These are phyloP conservation scores for Drosophila ogumai DNA, from an alignment of 1,140 invertebrate genomes.

Conservation along the genomic window DNA sequence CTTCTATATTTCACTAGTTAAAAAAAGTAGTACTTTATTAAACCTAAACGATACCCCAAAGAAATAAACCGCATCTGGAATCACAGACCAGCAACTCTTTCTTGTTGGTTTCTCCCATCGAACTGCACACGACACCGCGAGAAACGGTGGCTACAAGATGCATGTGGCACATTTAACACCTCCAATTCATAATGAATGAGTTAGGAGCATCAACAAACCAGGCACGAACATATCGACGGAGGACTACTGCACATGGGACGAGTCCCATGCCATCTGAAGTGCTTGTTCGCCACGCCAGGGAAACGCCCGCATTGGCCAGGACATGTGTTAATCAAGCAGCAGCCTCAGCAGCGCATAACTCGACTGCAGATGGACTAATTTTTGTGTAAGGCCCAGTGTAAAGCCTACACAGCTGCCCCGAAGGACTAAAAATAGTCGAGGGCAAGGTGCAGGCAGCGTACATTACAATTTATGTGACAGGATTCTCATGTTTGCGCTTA, in stretches of 20 bases:
- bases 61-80: background rate
- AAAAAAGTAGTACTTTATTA: background rate
- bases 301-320: conserved; percentile 73
- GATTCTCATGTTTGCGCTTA: conserved; percentile 82
- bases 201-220: conserved; percentile 82
- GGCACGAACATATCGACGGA: conserved; percentile 61
- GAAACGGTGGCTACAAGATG: conserved; percentile 16
- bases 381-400: conserved; percentile 23
- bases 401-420: conserved; percentile 39
- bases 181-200: conserved; percentile 83
- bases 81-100: background rate
- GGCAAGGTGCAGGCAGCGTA: conserved; percentile 54
- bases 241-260: conserved; percentile 41
- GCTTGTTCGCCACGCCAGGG: conserved; percentile 55
- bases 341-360: conserved; percentile 68
- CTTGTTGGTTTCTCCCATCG: background rate
- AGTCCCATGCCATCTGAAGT: conserved; percentile 15
- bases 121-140: conserved; percentile 2
- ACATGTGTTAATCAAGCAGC: conserved; percentile 81
- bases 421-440: conserved; percentile 73
- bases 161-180: conserved; percentile 74
- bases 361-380: conserved; percentile 64
- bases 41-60: too few relatives aligned
- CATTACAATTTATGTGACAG: conserved; percentile 76
- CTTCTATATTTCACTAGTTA: background rate